Base-by-base conservation (phyloP, 2,888 invertebrate genomes). In the Calliphora vomitoria region DNA sequence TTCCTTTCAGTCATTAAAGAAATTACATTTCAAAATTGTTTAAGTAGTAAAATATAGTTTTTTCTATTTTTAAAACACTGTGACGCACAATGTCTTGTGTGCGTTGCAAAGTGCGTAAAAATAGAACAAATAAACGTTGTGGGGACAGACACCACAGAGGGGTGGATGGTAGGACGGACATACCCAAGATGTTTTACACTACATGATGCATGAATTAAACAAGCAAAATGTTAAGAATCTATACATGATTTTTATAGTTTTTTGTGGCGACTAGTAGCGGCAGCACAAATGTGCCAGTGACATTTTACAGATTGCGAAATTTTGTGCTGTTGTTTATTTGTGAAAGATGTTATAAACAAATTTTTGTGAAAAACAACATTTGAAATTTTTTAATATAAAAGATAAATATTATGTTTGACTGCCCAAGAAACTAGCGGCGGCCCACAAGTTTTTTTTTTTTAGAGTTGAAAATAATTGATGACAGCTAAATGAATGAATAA, bases 261-360 rank as follows among this genome's bases (percentile, higher is more conserved):
- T 25, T 13, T 15, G 15, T 66, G 18, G 20, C n/a, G 55, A 15
- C 25, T 60, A 44, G 41, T 68, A 18, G 55, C 20, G 10, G 47
- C 53, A 13, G 41, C 58, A 74, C 53, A 68, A n/a, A 80, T 76
- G 84, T 81, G 87, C 74, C 44, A 87, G 78, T 87, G 84, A 87
- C 87, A 87, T 87, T 85, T 87, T 68, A 82, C 81, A 85, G 78
- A 84, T 82, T 85, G 84, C 31, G 38, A 87, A 87, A 76, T 82
- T 76, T 66, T 35, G 35, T 35, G 53, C 20, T 50, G 8, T 71
- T 50, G 13, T 53, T 75, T 50, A 38, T 69, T 25, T 38, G 13
- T 38, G 44, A 18, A 20, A 53, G 6, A 64, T 71, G n/a, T 66
- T 66, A 10, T 66, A 47, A 66, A 74, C 44, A 82, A 72, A 31